Percentiles rank a stretch among this genome's conserved stretches.
Conservation (phyloP, 2,888 invertebrate genomes). For the Coelinius sp. region DNA sequence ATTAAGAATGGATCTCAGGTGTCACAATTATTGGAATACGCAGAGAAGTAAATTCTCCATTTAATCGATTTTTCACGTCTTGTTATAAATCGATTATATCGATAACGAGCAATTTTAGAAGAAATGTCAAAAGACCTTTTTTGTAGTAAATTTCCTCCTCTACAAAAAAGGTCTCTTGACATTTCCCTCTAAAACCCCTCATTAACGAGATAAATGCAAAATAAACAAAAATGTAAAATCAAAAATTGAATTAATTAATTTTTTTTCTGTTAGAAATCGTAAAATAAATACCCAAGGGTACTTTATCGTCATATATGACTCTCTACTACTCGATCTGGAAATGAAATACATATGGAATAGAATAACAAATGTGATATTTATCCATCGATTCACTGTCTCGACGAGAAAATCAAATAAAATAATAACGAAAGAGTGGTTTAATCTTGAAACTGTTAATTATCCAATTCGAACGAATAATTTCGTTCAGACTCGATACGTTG, state of each 20-base stretch:
- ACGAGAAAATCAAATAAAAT: constrained; percentile 54
- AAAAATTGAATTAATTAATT: background rate
- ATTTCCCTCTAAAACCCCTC: too few species aligned
- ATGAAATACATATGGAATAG: constrained; percentile 84
- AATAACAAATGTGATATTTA: constrained; percentile 82
- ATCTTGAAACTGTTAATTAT: constrained; percentile 82
- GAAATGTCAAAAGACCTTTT: too few species aligned
- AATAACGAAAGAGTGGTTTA: constrained; percentile 74
- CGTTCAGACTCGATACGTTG: constrained; percentile 76
- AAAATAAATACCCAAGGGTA: constrained; percentile 80
- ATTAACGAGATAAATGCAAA: background rate
- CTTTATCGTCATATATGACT: constrained; percentile 81
- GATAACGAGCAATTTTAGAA: too few species aligned
- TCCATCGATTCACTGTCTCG: constrained; percentile 73
- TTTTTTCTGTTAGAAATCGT: constrained; percentile 73
- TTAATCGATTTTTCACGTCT: too few species aligned
- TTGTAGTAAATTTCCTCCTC: too few species aligned
- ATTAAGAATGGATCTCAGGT: constrained; percentile 81
- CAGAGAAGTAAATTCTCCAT: constrained; percentile 79
- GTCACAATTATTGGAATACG: constrained; percentile 78
- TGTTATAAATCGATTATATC: too few species aligned
- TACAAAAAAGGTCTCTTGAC: too few species aligned
- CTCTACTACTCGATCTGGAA: constrained; percentile 77
- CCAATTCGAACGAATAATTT: constrained; percentile 76
- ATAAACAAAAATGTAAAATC: background rate